Conservation (phyloP, 2,113 vertebrate genomes). For the Lutjanus erythropterus region DNA sequence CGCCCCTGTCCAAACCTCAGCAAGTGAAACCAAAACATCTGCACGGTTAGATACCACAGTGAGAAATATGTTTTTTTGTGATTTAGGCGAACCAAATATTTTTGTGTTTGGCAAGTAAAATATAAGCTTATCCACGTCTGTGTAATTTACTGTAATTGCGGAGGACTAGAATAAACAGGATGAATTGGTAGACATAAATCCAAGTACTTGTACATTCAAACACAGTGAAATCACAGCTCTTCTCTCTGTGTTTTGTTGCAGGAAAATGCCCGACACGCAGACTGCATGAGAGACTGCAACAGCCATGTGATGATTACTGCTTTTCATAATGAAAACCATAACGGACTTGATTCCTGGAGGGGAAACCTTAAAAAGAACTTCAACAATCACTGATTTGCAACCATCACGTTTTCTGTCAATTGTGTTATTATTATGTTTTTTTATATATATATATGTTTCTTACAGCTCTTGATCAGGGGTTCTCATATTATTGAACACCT, state of each 20-base stretch:
- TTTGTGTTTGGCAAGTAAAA: neutral
- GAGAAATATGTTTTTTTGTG: neutral
- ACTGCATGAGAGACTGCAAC: slow-evolving; percentile 75
- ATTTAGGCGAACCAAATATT: neutral
- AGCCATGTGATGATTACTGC: slow-evolving; percentile 72
- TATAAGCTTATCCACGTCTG: neutral
- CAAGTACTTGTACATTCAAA: neutral
- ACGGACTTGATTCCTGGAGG: slow-evolving; percentile 64
- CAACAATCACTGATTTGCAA: slow-evolving; percentile 56
- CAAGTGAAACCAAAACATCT: neutral
- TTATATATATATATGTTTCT: slow-evolving; percentile 34
- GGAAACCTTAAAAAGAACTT: slow-evolving; percentile 45
- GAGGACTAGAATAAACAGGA: neutral
- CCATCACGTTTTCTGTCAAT: slow-evolving; percentile 39
- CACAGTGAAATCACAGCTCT: neutral
- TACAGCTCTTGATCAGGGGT: slow-evolving; percentile 30
- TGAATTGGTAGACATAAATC: neutral
- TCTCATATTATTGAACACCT: slow-evolving; percentile 26
- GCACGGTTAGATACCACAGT: neutral
- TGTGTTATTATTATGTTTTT: slow-evolving; percentile 47
- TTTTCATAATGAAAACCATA: slow-evolving; percentile 82
- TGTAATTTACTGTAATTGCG: neutral
- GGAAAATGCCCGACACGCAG: slow-evolving; percentile 47
- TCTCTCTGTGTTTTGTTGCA: slow-evolving; percentile 21
- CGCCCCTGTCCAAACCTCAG: too few species aligned